phyloP scores from a whole-genome alignment of 2,888 invertebrate genomes.

The Blomia tropicalis region DNA sequence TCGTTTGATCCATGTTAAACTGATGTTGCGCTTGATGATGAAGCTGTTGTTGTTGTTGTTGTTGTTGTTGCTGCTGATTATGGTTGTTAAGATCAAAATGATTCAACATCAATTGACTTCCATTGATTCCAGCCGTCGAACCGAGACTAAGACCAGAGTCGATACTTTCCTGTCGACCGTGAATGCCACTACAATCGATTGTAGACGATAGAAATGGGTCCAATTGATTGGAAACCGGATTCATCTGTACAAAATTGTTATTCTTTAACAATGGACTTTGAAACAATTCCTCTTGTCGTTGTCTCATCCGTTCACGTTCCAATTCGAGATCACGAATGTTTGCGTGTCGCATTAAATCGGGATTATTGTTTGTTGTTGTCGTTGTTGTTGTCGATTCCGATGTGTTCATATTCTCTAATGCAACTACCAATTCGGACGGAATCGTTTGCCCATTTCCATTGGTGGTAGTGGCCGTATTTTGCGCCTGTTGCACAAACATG shows the following conservation, averaged over 20 bases:
- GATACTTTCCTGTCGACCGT: neutral
- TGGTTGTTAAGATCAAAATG: neutral
- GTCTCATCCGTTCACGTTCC: constrained; percentile 71
- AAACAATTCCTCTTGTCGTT: constrained; percentile 68
- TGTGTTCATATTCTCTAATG: constrained; percentile 22
- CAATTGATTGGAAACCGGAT: neutral
- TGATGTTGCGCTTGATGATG: neutral
- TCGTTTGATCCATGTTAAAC: neutral
- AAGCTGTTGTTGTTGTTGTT: neutral
- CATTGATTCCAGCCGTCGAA: neutral
- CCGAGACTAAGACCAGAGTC: constrained; percentile 5
- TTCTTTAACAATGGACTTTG: neutral
- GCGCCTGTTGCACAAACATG: neutral
- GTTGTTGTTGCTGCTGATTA: neutral
- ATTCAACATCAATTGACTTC: neutral
- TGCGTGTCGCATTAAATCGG: constrained; percentile 47
- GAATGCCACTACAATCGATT: neutral
- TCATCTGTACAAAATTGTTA: too few relatives aligned
- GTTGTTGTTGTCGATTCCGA: neutral
- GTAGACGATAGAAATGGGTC: constrained; percentile 2
- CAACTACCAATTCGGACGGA: constrained; percentile 15
- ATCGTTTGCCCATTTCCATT: neutral
- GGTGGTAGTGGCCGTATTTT: neutral
- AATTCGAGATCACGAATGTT: constrained; percentile 51
- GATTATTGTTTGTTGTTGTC: constrained; percentile 28